Evolutionary conservation across 1,140 invertebrate genomes (phyloP).

Genomic region (Calliopsis andreniformis): DNA sequence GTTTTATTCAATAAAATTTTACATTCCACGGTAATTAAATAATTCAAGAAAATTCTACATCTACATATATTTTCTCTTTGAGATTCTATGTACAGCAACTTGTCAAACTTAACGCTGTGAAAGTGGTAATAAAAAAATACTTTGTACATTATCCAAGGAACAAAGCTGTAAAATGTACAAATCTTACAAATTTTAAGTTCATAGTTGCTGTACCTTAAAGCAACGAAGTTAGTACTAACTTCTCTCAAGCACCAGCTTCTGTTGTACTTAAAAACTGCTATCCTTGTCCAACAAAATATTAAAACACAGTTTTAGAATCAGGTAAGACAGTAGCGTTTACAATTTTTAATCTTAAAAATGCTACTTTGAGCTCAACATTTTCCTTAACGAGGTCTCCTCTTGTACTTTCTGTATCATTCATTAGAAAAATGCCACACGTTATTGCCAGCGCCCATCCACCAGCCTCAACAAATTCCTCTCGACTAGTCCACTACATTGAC

Average conservation of each 20-base stretch:
- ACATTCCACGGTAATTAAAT: constrained; percentile 6
- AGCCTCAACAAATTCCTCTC: constrained; percentile 1
- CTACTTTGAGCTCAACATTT: not conserved
- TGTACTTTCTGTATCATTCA: not conserved
- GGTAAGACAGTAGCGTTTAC: constrained; percentile 20
- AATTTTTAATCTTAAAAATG: not conserved
- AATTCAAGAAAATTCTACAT: not conserved
- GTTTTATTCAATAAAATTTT: constrained; percentile 36
- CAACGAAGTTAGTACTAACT: not conserved
- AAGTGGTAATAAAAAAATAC: not conserved
- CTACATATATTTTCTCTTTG: not conserved
- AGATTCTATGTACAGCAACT: not conserved
- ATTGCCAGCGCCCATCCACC: not conserved
- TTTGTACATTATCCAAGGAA: too few species aligned
- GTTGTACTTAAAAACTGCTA: not conserved
- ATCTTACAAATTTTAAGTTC: not conserved
- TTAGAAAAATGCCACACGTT: not conserved
- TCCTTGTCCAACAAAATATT: not conserved
- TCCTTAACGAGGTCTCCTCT: not conserved
- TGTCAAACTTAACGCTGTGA: constrained; percentile 4
- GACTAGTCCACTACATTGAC: constrained; percentile 34
- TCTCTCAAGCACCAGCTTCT: not conserved
- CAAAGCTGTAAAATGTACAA: too few species aligned
- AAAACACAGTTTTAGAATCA: constrained; percentile 8
- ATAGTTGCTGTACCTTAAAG: not conserved